Conservation (phyloP, 2,888 invertebrate species). For the Morpho deidamia region DNA sequence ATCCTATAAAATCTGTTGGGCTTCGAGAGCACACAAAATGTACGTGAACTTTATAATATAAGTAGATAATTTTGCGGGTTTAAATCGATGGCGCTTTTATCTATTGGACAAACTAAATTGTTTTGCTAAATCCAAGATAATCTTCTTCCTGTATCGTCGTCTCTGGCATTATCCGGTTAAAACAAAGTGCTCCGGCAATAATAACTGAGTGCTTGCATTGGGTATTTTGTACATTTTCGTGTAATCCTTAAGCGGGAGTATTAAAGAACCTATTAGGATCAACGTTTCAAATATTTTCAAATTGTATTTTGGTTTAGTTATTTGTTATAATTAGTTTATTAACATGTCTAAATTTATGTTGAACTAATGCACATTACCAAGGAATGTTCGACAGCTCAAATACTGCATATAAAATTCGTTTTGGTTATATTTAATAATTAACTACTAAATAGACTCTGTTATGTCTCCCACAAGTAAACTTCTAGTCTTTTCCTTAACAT, state of each 20-base stretch:
- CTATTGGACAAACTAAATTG: constrained; percentile 49
- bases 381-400: no score
- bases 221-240: constrained; percentile 33
- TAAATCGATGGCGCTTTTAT: constrained; percentile 56
- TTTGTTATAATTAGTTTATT: no score
- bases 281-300: no score
- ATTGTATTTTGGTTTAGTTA: no score
- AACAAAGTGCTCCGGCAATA: constrained; percentile 61
- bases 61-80: constrained; percentile 34
- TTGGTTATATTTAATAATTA: no score
- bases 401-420: no score
- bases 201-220: constrained; percentile 53
- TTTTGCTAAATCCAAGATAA: constrained; percentile 60
- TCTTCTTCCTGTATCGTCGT: constrained; percentile 49
- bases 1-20: constrained; percentile 51
- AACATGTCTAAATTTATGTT: no score
- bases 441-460: no score
- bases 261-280: constrained; percentile 11
- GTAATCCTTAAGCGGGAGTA: constrained; percentile 28
- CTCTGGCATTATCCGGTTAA: constrained; percentile 53
- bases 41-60: constrained; percentile 29
- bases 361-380: no score
- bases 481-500: no score
- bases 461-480: no score
- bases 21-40: constrained; percentile 33